Evolutionary conservation across 1,140 invertebrate species (phyloP), one percentile per base, ranked within the genome.

Genomic region (Ips typographus): DNA sequence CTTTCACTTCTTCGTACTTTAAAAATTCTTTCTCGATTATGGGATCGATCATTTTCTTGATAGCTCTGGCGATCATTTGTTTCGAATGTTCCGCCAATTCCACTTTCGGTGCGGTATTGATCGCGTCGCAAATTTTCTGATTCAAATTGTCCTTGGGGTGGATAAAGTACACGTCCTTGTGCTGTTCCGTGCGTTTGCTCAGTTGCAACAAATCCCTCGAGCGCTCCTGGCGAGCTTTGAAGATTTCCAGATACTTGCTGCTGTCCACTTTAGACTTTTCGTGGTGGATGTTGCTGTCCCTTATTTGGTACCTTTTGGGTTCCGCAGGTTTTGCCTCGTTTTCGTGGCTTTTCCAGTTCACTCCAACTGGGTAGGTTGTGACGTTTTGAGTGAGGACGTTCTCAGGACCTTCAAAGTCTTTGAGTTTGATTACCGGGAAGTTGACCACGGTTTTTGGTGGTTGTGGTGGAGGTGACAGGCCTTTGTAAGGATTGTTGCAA

Each of bases 1-100:
- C 55, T 53, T 67, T 70, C 3, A 72, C 64, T 49, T 72, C 71
- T 8, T 72, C 58, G 40, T 70, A 72, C 38, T 72, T 68, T 40
- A 72, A 36, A 59, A 62, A 70, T 41, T 72, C 71, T 42, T 66
- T 65, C 47, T 72, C 63, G 1, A 72, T 72, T 2, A 72, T 40
- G 2, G 71, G 71, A 4, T 66, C 43, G 2, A 72, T 60, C 49
- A 72, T 67, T 36, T 67, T 43, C 43, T 57, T 61, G 6, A 72
- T 70, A 4, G 71, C 56, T 49, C 42, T 65, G 4, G 71, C 67
- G 42, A 70, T 40, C 39, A 60, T 60, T 40, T 71, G 65, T 39
- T 65, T 71, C 1, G 56, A 71, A 38, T 71, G 36, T 47, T 71
- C 69, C 2, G 40, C 61, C 2, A 71, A 4, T 52, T 69, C 67